A percentile compares a stretch with the other conserved stretches of the same genome.
Evolutionary conservation across 2,113 vertebrate species (phyloP).

Genomic region (Anolis carolinensis): DNA sequence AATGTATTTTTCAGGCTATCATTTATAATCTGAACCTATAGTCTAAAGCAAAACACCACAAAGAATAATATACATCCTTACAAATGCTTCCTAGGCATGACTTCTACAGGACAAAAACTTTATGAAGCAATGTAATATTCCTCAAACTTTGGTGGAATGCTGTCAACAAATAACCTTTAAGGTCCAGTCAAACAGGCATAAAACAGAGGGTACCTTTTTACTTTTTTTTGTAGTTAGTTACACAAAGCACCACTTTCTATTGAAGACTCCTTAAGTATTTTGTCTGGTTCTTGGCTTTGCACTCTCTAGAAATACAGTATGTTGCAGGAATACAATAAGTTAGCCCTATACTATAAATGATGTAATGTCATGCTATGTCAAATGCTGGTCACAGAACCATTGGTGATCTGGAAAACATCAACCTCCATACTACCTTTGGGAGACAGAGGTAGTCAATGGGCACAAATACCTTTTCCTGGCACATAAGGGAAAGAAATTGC

Average conservation of each 20-base stretch:
- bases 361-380: too few relatives aligned
- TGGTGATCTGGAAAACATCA: too few relatives aligned
- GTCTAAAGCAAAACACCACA: background rate
- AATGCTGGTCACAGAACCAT: too few relatives aligned
- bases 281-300: background rate
- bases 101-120: background rate
- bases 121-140: background rate
- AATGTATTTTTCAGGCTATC: background rate
- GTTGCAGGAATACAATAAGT: background rate
- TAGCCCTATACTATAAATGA: too few relatives aligned
- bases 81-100: background rate
- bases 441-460: too few relatives aligned
- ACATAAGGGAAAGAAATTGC: too few relatives aligned
- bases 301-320: background rate
- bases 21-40: constrained; percentile 4
- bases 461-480: too few relatives aligned
- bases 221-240: background rate
- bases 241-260: background rate
- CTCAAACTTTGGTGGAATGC: background rate
- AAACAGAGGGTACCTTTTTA: background rate
- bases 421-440: too few relatives aligned
- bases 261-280: background rate
- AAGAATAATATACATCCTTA: background rate
- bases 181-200: background rate
- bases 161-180: background rate